Percentiles rank a stretch among this genome's conserved stretches.
Evolutionary conservation across 2,797 vertebrate species (phyloP).

Genomic region (Poliocrania exsul): DNA sequence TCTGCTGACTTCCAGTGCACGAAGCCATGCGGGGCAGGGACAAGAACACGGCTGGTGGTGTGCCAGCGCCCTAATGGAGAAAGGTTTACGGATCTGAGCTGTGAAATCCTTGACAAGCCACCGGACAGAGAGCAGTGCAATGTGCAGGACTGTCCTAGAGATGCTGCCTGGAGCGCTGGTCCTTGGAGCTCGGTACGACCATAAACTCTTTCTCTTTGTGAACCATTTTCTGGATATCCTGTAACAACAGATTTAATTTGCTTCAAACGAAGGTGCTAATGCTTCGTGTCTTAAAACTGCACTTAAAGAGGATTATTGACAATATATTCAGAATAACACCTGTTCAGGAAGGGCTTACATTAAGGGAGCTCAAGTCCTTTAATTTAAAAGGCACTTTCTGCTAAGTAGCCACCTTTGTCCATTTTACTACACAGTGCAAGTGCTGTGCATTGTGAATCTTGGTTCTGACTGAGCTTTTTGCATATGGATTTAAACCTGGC

Average conservation of each 20-base stretch:
- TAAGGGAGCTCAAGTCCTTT: conserved; percentile 27
- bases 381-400: conserved; percentile 67
- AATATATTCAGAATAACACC: conserved; percentile 40
- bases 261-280: conserved; percentile 65
- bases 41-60: conserved; percentile 91
- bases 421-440: background rate
- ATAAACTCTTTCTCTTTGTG: conserved; percentile 81
- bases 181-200: conserved; percentile 98
- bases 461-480: conserved; percentile 29
- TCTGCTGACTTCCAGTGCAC: conserved; percentile 83
- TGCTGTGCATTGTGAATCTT: conserved; percentile 23
- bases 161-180: conserved; percentile 90
- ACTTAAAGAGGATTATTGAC: conserved; percentile 61
- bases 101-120: conserved; percentile 97
- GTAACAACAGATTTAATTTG: conserved; percentile 47
- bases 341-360: conserved; percentile 49
- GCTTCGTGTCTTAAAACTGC: conserved; percentile 61
- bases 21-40: conserved; percentile 90
- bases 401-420: conserved; percentile 23
- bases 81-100: conserved; percentile 95
- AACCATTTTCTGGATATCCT: conserved; percentile 54
- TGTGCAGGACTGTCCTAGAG: conserved; percentile 89
- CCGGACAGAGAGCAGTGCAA: conserved; percentile 97
- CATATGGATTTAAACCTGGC: conserved; percentile 17
- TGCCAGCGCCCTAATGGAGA: conserved; percentile 94